A percentile compares a stretch with the other conserved stretches of the same genome.
Conservation (phyloP, 2,888 invertebrate species). For the Melinopterus prodromus region DNA sequence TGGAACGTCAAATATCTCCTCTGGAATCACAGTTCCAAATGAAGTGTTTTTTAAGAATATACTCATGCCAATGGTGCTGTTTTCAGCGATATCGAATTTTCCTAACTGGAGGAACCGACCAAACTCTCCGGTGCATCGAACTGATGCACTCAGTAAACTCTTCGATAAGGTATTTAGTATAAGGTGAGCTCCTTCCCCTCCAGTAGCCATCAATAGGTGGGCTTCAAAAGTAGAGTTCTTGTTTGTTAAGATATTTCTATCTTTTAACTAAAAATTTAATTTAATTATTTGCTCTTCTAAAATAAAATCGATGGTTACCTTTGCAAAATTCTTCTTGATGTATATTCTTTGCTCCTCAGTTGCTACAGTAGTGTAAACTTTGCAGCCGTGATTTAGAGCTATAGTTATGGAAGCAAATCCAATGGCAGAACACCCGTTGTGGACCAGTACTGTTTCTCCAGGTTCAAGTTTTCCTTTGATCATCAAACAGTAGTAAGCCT, state of each 20-base stretch:
- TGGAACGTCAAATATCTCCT: slow-evolving; percentile 68
- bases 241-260: slow-evolving; percentile 52
- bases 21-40: slow-evolving; percentile 80
- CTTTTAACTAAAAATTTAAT: slow-evolving; percentile 49
- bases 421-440: slow-evolving; percentile 69
- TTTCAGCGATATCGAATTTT: slow-evolving; percentile 79
- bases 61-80: slow-evolving; percentile 75
- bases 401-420: slow-evolving; percentile 77
- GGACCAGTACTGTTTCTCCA: slow-evolving; percentile 64
- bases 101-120: slow-evolving; percentile 87
- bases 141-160: slow-evolving; percentile 80
- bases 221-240: slow-evolving; percentile 81
- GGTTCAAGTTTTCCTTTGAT: slow-evolving; percentile 54
- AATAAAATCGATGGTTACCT: slow-evolving; percentile 37
- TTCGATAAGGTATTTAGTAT: slow-evolving; percentile 91
- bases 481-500: slow-evolving; percentile 60
- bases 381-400: slow-evolving; percentile 66
- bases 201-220: slow-evolving; percentile 80
- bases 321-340: slow-evolving; percentile 52
- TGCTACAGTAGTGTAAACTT: slow-evolving; percentile 70
- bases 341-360: slow-evolving; percentile 57
- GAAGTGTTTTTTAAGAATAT: slow-evolving; percentile 79
- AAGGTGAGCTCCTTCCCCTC: slow-evolving; percentile 89
- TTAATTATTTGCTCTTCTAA: slow-evolving; percentile 11
- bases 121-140: slow-evolving; percentile 67